These are phyloP conservation scores for Wiebesia pumilae DNA, from an alignment of 1,140 invertebrate genomes.

Conservation along the genomic window DNA sequence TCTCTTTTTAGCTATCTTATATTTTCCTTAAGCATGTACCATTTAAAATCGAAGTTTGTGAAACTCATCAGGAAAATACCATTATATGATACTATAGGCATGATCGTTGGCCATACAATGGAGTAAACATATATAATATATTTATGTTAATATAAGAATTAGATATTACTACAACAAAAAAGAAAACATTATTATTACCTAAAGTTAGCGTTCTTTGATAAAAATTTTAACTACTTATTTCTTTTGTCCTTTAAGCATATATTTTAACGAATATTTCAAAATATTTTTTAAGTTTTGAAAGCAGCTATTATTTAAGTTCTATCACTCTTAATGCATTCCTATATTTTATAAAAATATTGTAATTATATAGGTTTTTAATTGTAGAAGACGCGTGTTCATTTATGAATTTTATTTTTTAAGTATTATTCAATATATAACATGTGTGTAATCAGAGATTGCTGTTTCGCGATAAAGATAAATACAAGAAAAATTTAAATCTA, in stretches of 20 bases:
- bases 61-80: conserved; percentile 54
- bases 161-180: conserved; percentile 59
- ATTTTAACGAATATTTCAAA: not conserved
- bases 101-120: conserved; percentile 74
- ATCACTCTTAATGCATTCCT: not conserved
- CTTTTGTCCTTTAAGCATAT: not conserved
- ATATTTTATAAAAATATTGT: not conserved
- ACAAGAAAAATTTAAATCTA: conserved; percentile 47
- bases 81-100: conserved; percentile 66
- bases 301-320: not conserved
- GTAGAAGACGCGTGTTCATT: not conserved
- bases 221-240: conserved; percentile 34
- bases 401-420: not conserved
- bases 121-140: conserved; percentile 71
- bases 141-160: conserved; percentile 72
- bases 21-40: not conserved
- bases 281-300: not conserved
- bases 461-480: conserved; percentile 53
- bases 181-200: conserved; percentile 60
- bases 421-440: not conserved
- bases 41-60: conserved; percentile 50
- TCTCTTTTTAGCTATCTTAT: not conserved
- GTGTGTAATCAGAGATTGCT: conserved; percentile 59
- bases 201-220: conserved; percentile 64
- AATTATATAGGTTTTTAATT: not conserved